Percentiles rank a stretch among this genome's conserved stretches.
These are phyloP conservation scores for Lordiphosa mommai DNA, from an alignment of 1,140 invertebrate genomes.

Conservation along the genomic window DNA sequence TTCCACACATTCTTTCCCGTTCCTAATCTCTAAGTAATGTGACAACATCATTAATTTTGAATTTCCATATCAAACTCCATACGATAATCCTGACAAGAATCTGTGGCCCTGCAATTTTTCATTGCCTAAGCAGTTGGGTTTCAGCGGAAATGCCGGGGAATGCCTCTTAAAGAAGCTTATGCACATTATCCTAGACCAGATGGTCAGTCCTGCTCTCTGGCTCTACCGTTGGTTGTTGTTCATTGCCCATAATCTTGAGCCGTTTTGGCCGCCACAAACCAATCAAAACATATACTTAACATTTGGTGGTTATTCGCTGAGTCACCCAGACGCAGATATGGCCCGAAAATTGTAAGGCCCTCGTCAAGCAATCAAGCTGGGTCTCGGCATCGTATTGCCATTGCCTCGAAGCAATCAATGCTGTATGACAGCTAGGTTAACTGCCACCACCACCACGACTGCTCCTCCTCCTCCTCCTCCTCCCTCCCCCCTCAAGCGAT, in stretches of 20 bases:
- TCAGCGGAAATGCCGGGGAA: not conserved
- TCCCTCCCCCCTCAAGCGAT: constrained; percentile 16
- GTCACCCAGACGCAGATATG: constrained; percentile 35
- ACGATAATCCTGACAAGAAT: not conserved
- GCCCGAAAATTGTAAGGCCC: constrained; percentile 49
- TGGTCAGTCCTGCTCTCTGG: not conserved
- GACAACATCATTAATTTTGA: constrained; percentile 1
- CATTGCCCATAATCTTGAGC: constrained; percentile 52
- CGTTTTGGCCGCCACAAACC: constrained; percentile 55
- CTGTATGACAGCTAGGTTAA: constrained; percentile 77
- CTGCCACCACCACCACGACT: too few relatives aligned
- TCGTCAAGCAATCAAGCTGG: constrained; percentile 53
- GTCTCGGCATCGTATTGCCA: constrained; percentile 39
- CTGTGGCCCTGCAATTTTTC: not conserved
- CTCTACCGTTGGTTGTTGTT: constrained; percentile 17
- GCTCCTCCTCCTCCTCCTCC: not conserved
- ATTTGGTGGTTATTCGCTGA: constrained; percentile 61
- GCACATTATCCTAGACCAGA: constrained; percentile 40
- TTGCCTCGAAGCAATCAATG: constrained; percentile 69
- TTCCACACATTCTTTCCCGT: not conserved
- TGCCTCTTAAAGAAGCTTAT: constrained; percentile 50
- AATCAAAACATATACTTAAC: constrained; percentile 76
- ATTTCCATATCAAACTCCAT: not conserved
- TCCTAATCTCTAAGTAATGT: constrained; percentile 2
- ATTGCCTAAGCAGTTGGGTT: not conserved